A percentile compares a stretch with the other conserved stretches of the same genome.
phyloP scores from a whole-genome alignment of 2,113 vertebrate genomes.

The Gallinago paraguaiae region DNA sequence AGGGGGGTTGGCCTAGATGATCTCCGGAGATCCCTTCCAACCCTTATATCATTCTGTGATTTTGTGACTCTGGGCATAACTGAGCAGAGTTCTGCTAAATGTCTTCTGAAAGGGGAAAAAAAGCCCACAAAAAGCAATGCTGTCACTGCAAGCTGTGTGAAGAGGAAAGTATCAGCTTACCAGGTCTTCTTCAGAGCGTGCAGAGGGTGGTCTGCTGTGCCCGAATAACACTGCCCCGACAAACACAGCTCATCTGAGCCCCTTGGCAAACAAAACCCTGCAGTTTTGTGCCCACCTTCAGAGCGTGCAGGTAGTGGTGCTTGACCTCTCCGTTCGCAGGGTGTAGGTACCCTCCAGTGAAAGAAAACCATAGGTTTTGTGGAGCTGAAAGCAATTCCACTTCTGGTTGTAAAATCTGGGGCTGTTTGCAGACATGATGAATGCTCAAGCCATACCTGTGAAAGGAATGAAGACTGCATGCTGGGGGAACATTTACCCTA shows the following conservation, averaged over 20 bases:
- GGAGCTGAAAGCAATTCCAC: neutral
- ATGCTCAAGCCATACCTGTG: neutral
- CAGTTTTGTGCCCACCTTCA: neutral
- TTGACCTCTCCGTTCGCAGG: rapidly evolving
- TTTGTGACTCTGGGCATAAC: neutral
- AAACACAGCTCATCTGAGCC: neutral
- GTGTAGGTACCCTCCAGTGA: neutral
- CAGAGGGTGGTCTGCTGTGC: rapidly evolving
- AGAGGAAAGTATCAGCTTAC: neutral
- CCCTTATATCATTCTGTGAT: no score
- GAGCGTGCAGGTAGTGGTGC: rapidly evolving
- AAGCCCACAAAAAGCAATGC: neutral
- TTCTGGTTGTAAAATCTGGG: neutral
- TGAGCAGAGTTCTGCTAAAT: neutral
- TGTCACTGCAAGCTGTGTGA: neutral
- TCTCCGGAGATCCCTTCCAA: no score
- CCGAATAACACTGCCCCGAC: rapidly evolving
- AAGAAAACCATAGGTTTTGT: neutral
- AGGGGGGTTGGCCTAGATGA: no score
- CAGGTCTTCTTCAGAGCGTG: neutral
- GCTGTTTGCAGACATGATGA: neutral
- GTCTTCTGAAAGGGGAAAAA: neutral
- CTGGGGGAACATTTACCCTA: neutral
- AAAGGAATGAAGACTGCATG: neutral
- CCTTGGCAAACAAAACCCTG: neutral